phyloP scores from a whole-genome alignment of 2,113 vertebrate genomes.

The Anolis carolinensis region DNA sequence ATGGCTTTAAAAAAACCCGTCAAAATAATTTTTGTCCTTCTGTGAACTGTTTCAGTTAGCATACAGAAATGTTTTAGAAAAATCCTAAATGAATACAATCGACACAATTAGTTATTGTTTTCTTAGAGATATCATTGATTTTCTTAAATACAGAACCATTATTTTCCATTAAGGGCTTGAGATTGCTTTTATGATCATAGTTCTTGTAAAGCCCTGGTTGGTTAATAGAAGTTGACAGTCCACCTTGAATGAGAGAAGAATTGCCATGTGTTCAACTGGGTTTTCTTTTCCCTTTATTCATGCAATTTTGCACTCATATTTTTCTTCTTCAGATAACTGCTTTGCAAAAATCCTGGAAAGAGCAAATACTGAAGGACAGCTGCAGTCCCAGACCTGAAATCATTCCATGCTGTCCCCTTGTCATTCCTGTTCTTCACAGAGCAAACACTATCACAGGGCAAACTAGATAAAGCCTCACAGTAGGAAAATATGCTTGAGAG shows the following conservation, averaged over 20 bases:
- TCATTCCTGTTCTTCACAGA: too few relatives aligned
- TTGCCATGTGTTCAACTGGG: background rate
- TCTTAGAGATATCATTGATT: background rate
- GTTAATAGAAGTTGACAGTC: background rate
- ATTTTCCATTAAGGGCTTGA: background rate
- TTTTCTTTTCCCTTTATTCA: background rate
- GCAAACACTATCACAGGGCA: too few relatives aligned
- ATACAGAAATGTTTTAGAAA: background rate
- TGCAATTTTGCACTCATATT: too few relatives aligned
- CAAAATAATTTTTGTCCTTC: background rate
- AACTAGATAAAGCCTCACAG: too few relatives aligned
- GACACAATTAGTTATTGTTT: conserved; percentile 28
- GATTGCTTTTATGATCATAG: background rate
- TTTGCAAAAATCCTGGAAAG: background rate
- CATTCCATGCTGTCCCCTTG: too few relatives aligned
- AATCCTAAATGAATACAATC: background rate
- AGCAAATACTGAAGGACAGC: background rate
- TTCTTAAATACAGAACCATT: background rate
- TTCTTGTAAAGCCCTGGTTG: background rate
- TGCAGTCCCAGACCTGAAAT: too few relatives aligned
- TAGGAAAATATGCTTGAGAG: too few relatives aligned
- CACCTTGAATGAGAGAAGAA: background rate
- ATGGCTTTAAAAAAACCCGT: background rate
- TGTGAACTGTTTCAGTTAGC: background rate
- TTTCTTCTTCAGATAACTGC: background rate